Base-by-base conservation (phyloP, 2,113 vertebrate species). In the Boulengeromyrus knoepffleri region DNA sequence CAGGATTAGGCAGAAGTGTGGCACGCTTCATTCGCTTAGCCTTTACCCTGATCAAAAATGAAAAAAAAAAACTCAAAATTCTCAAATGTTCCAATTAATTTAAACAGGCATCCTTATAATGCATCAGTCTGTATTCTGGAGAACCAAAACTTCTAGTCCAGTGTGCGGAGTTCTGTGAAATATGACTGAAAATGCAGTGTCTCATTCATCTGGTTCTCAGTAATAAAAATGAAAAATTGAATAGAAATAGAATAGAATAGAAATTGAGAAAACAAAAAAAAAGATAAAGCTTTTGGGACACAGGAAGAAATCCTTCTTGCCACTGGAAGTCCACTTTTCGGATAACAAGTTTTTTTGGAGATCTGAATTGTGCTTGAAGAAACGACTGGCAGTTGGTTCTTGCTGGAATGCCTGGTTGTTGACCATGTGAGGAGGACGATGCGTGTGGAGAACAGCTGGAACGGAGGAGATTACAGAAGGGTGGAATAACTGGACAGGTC, bases 401-500 rank as follows among this genome's bases (percentile, higher is more conserved):
- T 52, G 31, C 83, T 58, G 74, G 36, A 89, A 86, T 50, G 88
- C 83, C 6, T 80, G 90, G 47, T 91, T 91, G 31, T 52, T 88
- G 90, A 85, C 46, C 58, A 49, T 19, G 45, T 42, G 5, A 89
- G 49, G 88, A 47, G 19, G 62, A 27, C n/a, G 52, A 31, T 46
- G n/a, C 8, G 12, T 13, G 42, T 46, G 17, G 45, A 46, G 56
- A 84, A 42, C 39, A 49, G 87, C 24, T n/a, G 45, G 45, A 85
- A 77, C 90, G 77, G 77, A 90, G 77, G 83, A 91, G 89, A 91
- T 24, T 58, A 66, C 53, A 50, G 36, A 42, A 39, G 52, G 42
- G 45, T 83, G 90, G 74, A 42, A 42, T 31, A 80, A 42, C 36
- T 5, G 36, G 31, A 80, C 42, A 86, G 89, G 50, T 80, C 91